Evolutionary conservation across 1,140 invertebrate species (phyloP).

Genomic region (Cydia pomonella): DNA sequence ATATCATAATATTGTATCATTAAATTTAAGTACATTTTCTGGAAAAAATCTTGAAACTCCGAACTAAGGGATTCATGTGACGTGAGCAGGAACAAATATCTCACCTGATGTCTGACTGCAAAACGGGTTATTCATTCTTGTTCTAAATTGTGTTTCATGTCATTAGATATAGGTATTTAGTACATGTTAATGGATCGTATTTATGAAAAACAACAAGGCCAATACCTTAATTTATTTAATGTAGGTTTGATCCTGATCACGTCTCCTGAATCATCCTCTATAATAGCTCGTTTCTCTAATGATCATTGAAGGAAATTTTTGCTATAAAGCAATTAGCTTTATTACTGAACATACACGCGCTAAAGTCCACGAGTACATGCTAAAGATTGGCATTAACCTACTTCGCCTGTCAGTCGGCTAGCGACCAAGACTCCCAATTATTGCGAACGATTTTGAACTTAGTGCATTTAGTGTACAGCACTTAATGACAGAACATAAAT

Average conservation of each 20-base stretch:
- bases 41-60: background rate
- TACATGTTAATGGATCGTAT: no score
- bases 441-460: background rate
- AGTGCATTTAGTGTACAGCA: background rate
- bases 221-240: no score
- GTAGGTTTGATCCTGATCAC: no score
- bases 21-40: background rate
- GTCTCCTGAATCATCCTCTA: background rate
- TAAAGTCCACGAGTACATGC: background rate
- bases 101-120: no score
- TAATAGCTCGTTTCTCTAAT: slow-evolving; percentile 12
- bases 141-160: no score
- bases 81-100: no score
- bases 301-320: slow-evolving; percentile 8
- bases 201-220: no score
- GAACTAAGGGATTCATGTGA: no score
- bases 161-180: no score
- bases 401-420: background rate
- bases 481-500: background rate
- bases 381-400: slow-evolving; percentile 22
- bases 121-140: no score
- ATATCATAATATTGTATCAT: slow-evolving; percentile 11
- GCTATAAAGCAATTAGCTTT: slow-evolving; percentile 10
- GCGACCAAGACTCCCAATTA: background rate
- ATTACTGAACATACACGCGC: background rate